Conservation (phyloP, 2,888 invertebrate species). For the Epicampocera succincta region DNA sequence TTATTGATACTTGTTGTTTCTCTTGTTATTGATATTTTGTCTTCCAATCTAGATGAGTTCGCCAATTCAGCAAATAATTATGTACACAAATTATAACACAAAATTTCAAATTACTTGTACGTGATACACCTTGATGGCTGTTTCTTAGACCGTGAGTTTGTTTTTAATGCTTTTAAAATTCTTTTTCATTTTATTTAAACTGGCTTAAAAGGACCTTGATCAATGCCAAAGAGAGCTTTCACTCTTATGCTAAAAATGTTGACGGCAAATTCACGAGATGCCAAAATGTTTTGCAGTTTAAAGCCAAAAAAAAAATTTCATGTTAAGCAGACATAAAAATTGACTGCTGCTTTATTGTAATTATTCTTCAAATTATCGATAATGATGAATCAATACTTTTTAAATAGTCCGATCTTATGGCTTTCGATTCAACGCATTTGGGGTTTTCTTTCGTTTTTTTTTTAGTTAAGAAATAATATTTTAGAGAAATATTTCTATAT, state of each 20-base stretch:
- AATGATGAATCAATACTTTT: constrained; percentile 72
- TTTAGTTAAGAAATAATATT: too few relatives aligned
- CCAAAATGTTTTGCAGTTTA: constrained; percentile 44
- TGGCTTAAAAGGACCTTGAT: constrained; percentile 30
- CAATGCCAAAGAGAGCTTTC: constrained; percentile 36
- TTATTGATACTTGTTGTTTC: too few relatives aligned
- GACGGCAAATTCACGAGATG: constrained; percentile 15
- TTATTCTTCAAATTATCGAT: constrained; percentile 69
- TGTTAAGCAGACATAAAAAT: constrained; percentile 53
- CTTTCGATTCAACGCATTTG: background rate
- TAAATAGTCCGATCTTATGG: constrained; percentile 68
- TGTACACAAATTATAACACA: constrained; percentile 62
- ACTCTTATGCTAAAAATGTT: constrained; percentile 12
- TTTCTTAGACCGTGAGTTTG: constrained; percentile 42
- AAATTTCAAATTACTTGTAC: constrained; percentile 76
- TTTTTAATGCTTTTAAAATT: constrained; percentile 45
- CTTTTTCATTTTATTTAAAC: constrained; percentile 17
- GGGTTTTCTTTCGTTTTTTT: too few relatives aligned
- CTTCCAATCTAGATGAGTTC: background rate
- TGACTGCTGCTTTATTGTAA: constrained; percentile 53
- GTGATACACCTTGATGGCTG: constrained; percentile 74
- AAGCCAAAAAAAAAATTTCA: constrained; percentile 35
- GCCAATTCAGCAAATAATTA: constrained; percentile 12
- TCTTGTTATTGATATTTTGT: constrained; percentile 23
- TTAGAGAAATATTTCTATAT: too few relatives aligned